phyloP scores from a whole-genome alignment of 35 echinoderm and acorn worm genomes.

The Anneissia japonica region DNA sequence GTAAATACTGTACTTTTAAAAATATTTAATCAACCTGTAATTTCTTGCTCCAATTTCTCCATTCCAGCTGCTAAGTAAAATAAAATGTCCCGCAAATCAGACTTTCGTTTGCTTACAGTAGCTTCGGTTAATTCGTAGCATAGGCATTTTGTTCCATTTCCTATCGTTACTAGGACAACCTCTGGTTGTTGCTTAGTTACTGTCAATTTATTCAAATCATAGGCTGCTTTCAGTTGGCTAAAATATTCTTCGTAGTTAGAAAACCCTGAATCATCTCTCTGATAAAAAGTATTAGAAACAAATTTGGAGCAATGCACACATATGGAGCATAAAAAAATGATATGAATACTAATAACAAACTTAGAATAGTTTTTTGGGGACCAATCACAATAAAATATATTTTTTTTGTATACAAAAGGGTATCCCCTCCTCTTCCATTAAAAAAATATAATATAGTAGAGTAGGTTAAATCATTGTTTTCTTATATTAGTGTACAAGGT shows the following conservation, averaged over 20 bases:
- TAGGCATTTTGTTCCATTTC: background rate
- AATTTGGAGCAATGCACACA: no score
- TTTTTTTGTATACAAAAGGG: no score
- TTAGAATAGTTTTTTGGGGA: no score
- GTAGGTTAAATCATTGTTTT: no score
- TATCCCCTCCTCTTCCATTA: no score
- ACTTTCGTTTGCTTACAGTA: background rate
- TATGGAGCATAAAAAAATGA: no score
- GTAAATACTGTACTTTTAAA: no score
- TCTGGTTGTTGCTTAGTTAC: background rate
- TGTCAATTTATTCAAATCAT: background rate
- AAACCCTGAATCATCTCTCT: background rate
- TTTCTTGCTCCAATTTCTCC: background rate
- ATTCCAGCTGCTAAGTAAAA: background rate
- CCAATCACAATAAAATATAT: no score
- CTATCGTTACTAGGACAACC: background rate
- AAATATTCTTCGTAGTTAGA: background rate
- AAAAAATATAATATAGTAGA: no score
- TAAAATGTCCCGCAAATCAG: background rate
- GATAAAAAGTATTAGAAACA: no score
- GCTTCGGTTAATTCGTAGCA: background rate
- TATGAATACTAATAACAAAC: no score
- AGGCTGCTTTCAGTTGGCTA: background rate
- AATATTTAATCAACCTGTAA: background rate
- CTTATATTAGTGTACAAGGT: no score